phyloP scores from a whole-genome alignment of 2,113 vertebrate species.

The Rhinopomastus cyanomelas region DNA sequence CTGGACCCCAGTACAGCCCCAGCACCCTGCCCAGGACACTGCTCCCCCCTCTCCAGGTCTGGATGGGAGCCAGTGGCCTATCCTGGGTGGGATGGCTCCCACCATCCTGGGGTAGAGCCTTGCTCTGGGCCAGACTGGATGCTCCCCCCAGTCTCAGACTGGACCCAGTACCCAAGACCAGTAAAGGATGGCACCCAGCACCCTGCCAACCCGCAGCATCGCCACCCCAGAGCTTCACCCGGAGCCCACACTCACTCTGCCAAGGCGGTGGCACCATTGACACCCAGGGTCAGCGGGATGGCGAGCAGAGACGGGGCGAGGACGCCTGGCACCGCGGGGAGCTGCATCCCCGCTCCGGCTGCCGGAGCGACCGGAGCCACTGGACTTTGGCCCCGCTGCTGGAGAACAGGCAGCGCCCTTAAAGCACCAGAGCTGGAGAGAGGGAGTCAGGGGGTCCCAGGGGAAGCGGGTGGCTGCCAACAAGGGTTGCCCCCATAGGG shows the following conservation, averaged over 20 bases:
- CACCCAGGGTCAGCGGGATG: conserved; percentile 77
- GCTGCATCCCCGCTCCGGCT: conserved; percentile 66
- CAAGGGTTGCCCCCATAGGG: too few relatives aligned
- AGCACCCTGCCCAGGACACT: neutral
- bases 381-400: neutral
- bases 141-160: neutral
- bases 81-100: neutral
- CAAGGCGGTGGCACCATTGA: conserved; percentile 74
- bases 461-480: too few relatives aligned
- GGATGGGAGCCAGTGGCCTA: neutral
- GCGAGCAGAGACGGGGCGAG: conserved; percentile 82
- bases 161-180: neutral
- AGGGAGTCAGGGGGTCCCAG: neutral
- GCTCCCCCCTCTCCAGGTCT: neutral
- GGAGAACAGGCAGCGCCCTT: neutral
- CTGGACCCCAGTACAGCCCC: neutral
- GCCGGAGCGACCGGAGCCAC: neutral
- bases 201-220: neutral
- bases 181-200: rapidly evolving
- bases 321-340: conserved; percentile 72
- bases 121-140: neutral
- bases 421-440: neutral
- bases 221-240: neutral
- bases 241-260: conserved; percentile 80
- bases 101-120: neutral